Evolutionary conservation across 2,113 vertebrate species (phyloP).

Genomic region (Urocitellus parryii): DNA sequence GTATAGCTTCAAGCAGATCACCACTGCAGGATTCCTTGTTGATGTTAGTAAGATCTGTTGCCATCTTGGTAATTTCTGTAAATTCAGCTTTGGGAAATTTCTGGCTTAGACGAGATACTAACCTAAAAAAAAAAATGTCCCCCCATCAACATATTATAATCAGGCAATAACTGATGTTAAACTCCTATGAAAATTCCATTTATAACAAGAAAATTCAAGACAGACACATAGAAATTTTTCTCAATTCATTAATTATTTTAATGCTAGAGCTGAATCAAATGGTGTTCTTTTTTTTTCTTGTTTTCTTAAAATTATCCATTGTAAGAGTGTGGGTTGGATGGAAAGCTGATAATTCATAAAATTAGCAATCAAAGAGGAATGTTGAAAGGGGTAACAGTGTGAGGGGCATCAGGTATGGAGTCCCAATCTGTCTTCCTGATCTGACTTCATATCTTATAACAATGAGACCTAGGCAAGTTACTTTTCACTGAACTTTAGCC

Average conservation of each 20-base stretch:
- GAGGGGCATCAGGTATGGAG: neutral
- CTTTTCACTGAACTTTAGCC: neutral
- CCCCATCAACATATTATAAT: slow-evolving; percentile 2
- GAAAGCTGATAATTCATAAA: neutral
- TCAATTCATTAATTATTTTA: neutral
- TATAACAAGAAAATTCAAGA: neutral
- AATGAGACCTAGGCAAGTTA: neutral
- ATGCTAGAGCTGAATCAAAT: neutral
- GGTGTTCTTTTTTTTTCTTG: neutral
- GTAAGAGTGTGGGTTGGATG: neutral
- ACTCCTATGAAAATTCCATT: neutral
- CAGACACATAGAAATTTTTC: neutral
- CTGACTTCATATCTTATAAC: neutral
- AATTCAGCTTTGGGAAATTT: slow-evolving; percentile 69
- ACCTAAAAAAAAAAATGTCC: slow-evolving; percentile 73
- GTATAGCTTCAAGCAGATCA: slow-evolving; percentile 86
- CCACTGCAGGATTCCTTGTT: slow-evolving; percentile 84
- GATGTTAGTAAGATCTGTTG: rapidly evolving
- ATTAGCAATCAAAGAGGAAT: slow-evolving; percentile 17
- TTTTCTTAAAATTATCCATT: neutral
- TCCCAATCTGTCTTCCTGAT: neutral
- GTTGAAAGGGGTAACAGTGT: neutral
- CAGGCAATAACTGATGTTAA: neutral
- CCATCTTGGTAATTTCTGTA: neutral
- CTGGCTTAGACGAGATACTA: slow-evolving; percentile 57